Evolutionary conservation across 2,888 invertebrate species (phyloP).

Genomic region (Cephus rjabovi): DNA sequence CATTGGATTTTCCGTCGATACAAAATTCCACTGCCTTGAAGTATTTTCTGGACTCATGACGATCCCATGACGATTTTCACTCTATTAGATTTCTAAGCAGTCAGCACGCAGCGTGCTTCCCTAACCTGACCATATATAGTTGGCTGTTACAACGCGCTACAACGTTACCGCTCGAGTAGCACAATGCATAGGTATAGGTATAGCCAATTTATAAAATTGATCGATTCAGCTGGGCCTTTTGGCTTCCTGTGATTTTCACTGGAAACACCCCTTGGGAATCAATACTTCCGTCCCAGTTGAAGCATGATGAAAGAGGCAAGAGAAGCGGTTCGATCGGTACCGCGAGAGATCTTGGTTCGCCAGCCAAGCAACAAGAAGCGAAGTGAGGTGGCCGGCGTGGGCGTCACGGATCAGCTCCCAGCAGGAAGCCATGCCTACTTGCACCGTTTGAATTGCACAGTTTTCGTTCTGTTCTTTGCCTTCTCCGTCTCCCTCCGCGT

Average conservation of each 20-base stretch:
- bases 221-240: neutral
- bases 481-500: neutral
- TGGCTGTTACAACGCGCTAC: neutral
- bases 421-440: slow-evolving; percentile 56
- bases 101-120: neutral
- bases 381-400: slow-evolving; percentile 46
- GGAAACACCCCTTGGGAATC: neutral
- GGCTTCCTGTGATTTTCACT: neutral
- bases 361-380: slow-evolving; percentile 22
- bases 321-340: slow-evolving; percentile 5
- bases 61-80: neutral
- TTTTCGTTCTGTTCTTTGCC: slow-evolving; percentile 28
- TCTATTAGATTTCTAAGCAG: neutral
- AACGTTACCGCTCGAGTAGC: neutral
- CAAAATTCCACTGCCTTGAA: neutral
- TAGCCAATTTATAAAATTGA: neutral
- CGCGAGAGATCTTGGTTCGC: slow-evolving; percentile 2
- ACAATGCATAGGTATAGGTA: neutral
- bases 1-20: neutral
- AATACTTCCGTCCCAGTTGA: slow-evolving; percentile 40
- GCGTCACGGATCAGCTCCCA: slow-evolving; percentile 58
- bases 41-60: neutral
- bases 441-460: slow-evolving; percentile 40
- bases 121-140: neutral
- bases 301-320: slow-evolving; percentile 9